Conservation (phyloP, 35 echinoderm and acorn worm genomes). For the Amphiura filiformis region DNA sequence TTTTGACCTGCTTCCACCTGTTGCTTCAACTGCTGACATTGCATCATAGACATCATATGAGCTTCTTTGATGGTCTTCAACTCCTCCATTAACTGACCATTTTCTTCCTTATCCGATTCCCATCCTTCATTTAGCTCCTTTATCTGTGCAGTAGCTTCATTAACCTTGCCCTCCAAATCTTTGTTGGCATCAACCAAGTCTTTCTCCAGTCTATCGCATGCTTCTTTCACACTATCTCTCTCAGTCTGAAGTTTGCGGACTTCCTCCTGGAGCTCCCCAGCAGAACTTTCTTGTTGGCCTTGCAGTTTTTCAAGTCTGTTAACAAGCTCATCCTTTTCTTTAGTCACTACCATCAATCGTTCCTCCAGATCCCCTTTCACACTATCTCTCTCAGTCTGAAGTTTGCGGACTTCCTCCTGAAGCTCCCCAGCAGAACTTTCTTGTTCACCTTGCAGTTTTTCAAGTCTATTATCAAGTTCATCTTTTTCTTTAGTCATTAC, state of each 20-base stretch:
- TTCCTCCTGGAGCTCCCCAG: slow-evolving; percentile 2
- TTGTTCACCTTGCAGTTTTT: neutral
- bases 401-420: neutral
- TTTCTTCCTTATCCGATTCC: slow-evolving; percentile 21
- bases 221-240: slow-evolving; percentile 11
- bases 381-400: neutral
- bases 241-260: neutral
- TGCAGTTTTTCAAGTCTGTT: neutral
- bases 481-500: slow-evolving; percentile 37
- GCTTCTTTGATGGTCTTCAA: slow-evolving; percentile 52
- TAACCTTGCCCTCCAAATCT: neutral
- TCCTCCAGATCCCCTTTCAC: slow-evolving; percentile 1
- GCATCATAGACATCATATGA: slow-evolving; percentile 40
- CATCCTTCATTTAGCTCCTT: neutral
- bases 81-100: slow-evolving; percentile 38
- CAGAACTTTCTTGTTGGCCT: neutral
- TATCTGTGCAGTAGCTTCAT: neutral
- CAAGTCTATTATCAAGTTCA: neutral
- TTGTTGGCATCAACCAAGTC: neutral
- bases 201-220: neutral
- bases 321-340: slow-evolving; percentile 37
- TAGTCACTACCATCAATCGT: slow-evolving; percentile 12
- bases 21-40: slow-evolving; percentile 33
- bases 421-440: neutral
- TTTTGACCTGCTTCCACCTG: slow-evolving; percentile 29